Conservation (phyloP, 2,113 vertebrate species). For the Glaucidium brasilianum region DNA sequence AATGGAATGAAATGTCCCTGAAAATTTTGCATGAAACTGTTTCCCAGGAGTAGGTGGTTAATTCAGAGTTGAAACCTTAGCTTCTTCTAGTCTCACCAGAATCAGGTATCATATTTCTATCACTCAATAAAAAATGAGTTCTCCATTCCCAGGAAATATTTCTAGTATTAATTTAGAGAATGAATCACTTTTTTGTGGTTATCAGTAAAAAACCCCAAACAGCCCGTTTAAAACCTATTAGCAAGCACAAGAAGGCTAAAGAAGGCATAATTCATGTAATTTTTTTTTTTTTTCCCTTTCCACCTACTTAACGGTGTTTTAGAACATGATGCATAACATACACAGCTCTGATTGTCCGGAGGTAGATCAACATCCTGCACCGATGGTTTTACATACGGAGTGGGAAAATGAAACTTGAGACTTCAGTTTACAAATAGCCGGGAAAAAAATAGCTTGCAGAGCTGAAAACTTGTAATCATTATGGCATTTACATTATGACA, state of each 20-base stretch:
- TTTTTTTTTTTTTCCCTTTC: not conserved
- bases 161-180: not conserved
- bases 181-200: not conserved
- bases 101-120: not conserved
- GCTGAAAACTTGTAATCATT: slow-evolving; percentile 36
- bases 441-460: not conserved
- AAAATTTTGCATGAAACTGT: not conserved
- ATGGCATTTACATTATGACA: slow-evolving; percentile 2
- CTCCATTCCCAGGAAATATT: not conserved
- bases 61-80: not conserved
- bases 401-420: not conserved
- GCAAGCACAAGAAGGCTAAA: not conserved
- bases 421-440: not conserved
- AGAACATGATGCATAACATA: not conserved
- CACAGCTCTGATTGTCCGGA: not conserved
- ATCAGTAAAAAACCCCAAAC: not conserved
- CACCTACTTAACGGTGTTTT: not conserved
- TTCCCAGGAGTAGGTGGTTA: not conserved
- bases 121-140: slow-evolving; percentile 7
- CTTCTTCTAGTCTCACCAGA: not conserved
- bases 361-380: not conserved
- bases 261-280: not conserved
- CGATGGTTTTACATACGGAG: not conserved
- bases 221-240: slow-evolving; percentile 19
- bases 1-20: not conserved